These are phyloP conservation scores for Pachypanchax playfairii DNA, from an alignment of 2,113 vertebrate species.

Conservation along the genomic window DNA sequence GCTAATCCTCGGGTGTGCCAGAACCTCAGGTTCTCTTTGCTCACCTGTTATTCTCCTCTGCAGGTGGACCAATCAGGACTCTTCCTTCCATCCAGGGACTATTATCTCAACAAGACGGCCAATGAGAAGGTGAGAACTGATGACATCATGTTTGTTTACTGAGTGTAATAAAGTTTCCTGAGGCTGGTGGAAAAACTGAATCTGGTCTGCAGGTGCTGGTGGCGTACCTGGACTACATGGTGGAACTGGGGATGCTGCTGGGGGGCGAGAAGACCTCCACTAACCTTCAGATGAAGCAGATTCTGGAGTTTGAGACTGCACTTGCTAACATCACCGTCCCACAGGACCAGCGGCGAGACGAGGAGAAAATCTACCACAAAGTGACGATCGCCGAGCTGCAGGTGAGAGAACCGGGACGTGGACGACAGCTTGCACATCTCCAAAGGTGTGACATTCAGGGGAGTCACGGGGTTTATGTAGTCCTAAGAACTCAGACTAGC, in stretches of 20 bases:
- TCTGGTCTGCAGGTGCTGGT: constrained; percentile 79
- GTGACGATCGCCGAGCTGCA: constrained; percentile 90
- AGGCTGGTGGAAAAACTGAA: no score
- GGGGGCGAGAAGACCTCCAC: constrained; percentile 83
- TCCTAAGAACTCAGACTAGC: no score
- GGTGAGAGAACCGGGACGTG: constrained; percentile 70
- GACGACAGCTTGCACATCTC: no score
- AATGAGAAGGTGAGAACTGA: constrained; percentile 91
- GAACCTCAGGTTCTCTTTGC: neutral
- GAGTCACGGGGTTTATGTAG: no score
- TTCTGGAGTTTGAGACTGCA: constrained; percentile 89
- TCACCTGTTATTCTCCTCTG: constrained; percentile 12
- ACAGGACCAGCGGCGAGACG: constrained; percentile 92
- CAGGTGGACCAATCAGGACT: constrained; percentile 98
- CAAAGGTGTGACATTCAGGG: no score
- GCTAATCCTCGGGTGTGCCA: constrained; percentile 11
- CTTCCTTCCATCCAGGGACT: constrained; percentile 95
- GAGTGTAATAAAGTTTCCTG: neutral
- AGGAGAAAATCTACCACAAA: constrained; percentile 97
- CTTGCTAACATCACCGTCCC: constrained; percentile 94
- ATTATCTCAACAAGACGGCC: constrained; percentile 96
- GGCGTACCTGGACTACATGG: constrained; percentile 96
- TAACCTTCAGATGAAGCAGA: constrained; percentile 88
- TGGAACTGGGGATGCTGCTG: constrained; percentile 90
- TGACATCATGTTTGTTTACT: neutral